phyloP scores from a whole-genome alignment of 2,113 vertebrate species.

The Cnemophilus loriae region DNA sequence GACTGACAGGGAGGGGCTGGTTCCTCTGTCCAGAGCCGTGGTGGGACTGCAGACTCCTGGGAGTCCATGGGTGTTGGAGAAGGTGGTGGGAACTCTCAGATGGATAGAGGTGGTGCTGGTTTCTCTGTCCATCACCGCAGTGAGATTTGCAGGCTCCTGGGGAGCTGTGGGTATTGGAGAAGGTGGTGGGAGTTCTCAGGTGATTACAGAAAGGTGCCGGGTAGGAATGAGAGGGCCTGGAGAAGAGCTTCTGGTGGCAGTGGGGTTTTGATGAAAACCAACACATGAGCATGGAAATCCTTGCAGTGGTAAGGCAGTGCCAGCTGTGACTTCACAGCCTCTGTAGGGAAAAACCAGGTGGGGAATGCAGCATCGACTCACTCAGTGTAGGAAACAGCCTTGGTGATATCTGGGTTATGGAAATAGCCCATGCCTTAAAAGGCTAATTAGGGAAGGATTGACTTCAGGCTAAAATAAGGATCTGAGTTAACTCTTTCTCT shows the following conservation, averaged over 20 bases:
- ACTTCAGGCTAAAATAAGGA: background rate
- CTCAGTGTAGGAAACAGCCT: background rate
- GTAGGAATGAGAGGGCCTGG: background rate
- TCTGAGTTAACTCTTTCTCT: background rate
- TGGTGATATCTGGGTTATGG: background rate
- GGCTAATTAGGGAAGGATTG: background rate
- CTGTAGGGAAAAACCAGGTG: background rate
- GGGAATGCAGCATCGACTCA: fast-evolving
- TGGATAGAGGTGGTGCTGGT: background rate
- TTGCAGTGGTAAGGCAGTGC: background rate
- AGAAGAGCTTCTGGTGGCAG: background rate
- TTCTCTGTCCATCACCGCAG: background rate
- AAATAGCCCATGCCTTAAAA: background rate
- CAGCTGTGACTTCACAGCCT: background rate
- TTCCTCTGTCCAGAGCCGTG: background rate
- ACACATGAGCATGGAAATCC: fast-evolving
- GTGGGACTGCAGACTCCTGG: background rate
- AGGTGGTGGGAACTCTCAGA: background rate
- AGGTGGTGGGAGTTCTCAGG: background rate
- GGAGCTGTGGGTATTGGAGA: background rate
- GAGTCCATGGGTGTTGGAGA: background rate
- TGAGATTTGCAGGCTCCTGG: background rate
- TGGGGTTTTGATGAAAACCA: background rate
- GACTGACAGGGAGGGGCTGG: background rate
- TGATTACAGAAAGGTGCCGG: background rate